These are phyloP conservation scores for Drosophila nr. perissopoda DNA, from an alignment of 2,888 invertebrate species.

Conservation along the genomic window DNA sequence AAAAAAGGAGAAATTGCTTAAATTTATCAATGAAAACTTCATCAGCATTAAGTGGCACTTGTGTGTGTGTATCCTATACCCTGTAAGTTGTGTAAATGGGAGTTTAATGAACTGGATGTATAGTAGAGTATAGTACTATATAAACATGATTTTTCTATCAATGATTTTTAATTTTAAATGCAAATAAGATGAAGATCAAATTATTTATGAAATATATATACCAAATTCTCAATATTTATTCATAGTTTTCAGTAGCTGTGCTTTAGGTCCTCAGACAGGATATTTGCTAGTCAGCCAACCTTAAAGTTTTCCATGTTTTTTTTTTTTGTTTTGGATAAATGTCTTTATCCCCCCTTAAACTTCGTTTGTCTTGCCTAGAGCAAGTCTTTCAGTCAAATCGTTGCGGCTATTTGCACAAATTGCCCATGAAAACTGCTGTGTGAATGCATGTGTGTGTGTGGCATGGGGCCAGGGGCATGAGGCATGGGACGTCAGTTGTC, in stretches of 20 bases:
- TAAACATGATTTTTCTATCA: not conserved
- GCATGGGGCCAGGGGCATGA: not conserved
- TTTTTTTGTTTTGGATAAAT: not conserved
- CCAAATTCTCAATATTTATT: fast-evolving
- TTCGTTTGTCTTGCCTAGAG: not conserved
- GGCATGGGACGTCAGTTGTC: conserved; percentile 7
- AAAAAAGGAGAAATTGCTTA: conserved; percentile 6
- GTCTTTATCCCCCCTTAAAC: not conserved
- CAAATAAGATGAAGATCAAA: not conserved
- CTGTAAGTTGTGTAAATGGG: not conserved
- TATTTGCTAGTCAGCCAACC: not conserved
- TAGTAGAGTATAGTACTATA: not conserved
- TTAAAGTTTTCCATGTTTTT: not conserved
- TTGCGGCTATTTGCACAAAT: conserved; percentile 68
- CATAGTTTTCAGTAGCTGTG: not conserved
- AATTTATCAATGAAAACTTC: conserved; percentile 69
- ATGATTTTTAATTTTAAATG: not conserved
- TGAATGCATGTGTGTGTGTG: conserved; percentile 21
- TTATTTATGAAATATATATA: not conserved
- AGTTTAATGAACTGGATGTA: not conserved
- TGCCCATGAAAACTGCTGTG: conserved; percentile 54
- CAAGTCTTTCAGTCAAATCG: conserved; percentile 55
- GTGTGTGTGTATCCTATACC: conserved; percentile 1
- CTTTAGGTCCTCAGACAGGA: not conserved
- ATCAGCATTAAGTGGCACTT: conserved; percentile 56